Percentiles rank a stretch among this genome's conserved stretches.
Conservation (phyloP, 2,113 vertebrate species). For the Odocoileus hemionus region DNA sequence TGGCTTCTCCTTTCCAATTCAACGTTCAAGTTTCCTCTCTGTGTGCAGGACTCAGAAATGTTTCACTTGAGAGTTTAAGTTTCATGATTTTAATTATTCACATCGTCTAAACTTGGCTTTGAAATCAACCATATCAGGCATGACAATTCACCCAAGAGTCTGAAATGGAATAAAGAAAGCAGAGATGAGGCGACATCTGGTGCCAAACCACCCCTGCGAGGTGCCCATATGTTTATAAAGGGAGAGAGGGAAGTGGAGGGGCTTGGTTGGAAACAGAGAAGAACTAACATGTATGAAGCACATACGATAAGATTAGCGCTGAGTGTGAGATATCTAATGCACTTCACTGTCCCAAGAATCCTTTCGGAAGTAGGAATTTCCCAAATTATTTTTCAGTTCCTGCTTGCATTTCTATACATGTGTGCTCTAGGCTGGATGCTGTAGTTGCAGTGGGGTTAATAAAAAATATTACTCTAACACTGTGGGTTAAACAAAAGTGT, state of each 20-base stretch:
- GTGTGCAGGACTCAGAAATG: conserved; percentile 49
- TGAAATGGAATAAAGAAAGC: conserved; percentile 61
- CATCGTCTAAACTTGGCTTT: conserved; percentile 60
- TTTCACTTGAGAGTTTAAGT: conserved; percentile 64
- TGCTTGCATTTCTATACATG: neutral
- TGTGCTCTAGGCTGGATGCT: neutral
- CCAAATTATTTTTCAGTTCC: neutral
- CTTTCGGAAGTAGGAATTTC: neutral
- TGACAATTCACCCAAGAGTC: conserved; percentile 63
- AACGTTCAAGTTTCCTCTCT: conserved; percentile 66
- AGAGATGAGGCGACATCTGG: conserved; percentile 40
- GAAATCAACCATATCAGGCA: conserved; percentile 66
- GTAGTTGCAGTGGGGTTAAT: neutral
- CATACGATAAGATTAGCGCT: neutral
- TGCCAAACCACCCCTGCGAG: conserved; percentile 55
- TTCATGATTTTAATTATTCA: conserved; percentile 71
- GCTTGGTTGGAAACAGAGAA: neutral
- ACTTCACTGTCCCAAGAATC: neutral
- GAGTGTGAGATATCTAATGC: neutral
- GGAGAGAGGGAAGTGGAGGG: neutral
- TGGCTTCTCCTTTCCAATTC: conserved; percentile 58
- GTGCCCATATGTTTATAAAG: conserved; percentile 19
- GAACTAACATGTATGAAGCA: neutral
- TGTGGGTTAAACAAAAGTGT: neutral
- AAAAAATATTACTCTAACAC: neutral